phyloP scores from a whole-genome alignment of 2,888 invertebrate species.

The Acronicta aceris region DNA sequence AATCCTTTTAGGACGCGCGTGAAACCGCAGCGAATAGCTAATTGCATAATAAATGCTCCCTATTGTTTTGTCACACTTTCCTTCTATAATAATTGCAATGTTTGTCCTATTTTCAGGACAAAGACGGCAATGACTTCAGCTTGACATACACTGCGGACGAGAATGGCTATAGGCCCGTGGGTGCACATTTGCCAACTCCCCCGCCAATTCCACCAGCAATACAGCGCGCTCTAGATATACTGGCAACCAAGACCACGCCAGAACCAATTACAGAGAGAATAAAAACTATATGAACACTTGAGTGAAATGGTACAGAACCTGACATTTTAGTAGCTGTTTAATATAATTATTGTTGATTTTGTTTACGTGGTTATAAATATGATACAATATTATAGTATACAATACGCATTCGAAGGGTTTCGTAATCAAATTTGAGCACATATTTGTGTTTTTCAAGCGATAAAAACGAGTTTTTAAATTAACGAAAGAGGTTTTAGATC shows the following conservation, averaged over 20 bases:
- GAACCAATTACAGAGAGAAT: conserved; percentile 70
- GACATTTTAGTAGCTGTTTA: background rate
- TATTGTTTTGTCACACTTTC: background rate
- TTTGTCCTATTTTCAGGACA: conserved; percentile 72
- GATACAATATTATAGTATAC: background rate
- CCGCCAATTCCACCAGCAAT: conserved; percentile 89
- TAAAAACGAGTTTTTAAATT: too few relatives aligned
- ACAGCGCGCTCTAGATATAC: conserved; percentile 84
- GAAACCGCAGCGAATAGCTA: too few relatives aligned
- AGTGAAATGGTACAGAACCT: background rate
- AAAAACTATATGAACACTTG: conserved; percentile 5
- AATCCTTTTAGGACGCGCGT: too few relatives aligned
- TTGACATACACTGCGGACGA: conserved; percentile 88
- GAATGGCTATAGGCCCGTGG: conserved; percentile 83
- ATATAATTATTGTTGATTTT: background rate
- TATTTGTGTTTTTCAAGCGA: too few relatives aligned
- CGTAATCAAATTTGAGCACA: background rate
- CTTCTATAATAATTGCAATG: background rate
- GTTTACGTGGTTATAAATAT: background rate
- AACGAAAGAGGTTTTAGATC: too few relatives aligned
- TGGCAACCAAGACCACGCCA: conserved; percentile 82
- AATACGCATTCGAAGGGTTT: too few relatives aligned
- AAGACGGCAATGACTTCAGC: conserved; percentile 84
- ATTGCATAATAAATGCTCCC: too few relatives aligned
- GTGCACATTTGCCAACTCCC: conserved; percentile 84